phyloP scores from a whole-genome alignment of 2,113 vertebrate species.

The Protobothrops flavoviridis region DNA sequence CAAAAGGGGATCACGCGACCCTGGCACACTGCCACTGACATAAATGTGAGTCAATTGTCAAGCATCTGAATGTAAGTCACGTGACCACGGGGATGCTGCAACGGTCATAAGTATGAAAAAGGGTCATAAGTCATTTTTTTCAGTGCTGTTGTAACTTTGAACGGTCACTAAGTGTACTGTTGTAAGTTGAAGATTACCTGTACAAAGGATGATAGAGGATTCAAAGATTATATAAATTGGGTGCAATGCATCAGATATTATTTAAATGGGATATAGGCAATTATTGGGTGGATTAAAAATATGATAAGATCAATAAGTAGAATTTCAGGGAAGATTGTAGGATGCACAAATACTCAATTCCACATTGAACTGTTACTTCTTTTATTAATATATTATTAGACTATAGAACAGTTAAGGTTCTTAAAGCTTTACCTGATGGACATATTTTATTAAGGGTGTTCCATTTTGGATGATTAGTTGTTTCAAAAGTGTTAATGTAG shows the following conservation, averaged over 20 bases:
- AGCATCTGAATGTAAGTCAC: too few relatives aligned
- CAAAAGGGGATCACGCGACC: too few relatives aligned
- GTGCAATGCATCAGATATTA: background rate
- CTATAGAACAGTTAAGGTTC: background rate
- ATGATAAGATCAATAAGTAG: background rate
- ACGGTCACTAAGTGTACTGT: too few relatives aligned
- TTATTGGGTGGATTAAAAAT: background rate
- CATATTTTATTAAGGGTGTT: background rate
- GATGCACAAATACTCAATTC: background rate
- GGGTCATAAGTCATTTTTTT: too few relatives aligned
- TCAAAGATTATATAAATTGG: too few relatives aligned
- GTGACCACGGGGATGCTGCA: too few relatives aligned
- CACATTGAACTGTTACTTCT: background rate
- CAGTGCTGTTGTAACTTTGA: too few relatives aligned
- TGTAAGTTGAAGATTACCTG: too few relatives aligned
- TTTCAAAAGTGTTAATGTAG: background rate
- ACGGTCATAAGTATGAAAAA: too few relatives aligned
- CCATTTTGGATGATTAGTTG: background rate
- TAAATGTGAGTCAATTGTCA: too few relatives aligned
- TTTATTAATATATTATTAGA: background rate
- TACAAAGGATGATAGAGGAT: too few relatives aligned
- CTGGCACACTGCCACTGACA: too few relatives aligned
- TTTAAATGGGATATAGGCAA: background rate
- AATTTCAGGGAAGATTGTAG: background rate
- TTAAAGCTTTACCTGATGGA: background rate